Evolutionary conservation across 2,888 invertebrate genomes (phyloP), one percentile per base, ranked within the genome.

Genomic region (Campoplex nolae): DNA sequence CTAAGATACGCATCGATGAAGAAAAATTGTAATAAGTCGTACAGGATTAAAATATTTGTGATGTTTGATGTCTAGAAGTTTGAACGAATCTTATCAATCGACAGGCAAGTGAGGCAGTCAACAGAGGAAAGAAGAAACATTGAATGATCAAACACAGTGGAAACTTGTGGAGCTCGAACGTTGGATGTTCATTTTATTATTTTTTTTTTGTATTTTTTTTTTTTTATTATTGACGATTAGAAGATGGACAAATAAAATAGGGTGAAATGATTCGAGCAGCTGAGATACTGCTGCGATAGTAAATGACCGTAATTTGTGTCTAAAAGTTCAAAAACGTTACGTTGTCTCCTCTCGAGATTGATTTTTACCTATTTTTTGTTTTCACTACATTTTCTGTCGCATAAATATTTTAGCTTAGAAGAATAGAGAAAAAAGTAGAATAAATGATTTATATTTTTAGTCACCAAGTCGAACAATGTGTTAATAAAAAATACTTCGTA

Each of bases 211-310:
- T 38, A 23, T 38, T 38, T 3, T 38, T 48, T 28, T 38, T 42
- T 54, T 18, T 62, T 48, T 35, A 74, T 81, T 28, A 54, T 54
- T 42, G 1, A 51, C 16, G 65, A 67, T 4, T 28, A 58, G 42
- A 11, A 6, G 67, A 42, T 42, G 51, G 56, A 56, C 74, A 74
- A 58, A 65, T 75, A 80, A 80, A 70, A 71, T 23, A 67, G 42
- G 45, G 62, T 62, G 54, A 56, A 81, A 77, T 75, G 76, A 67
- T 54, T 65, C 16, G n/a, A 78, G 70, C 42, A 74, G 56, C 68
- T 82, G 38, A 62, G 76, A 77, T 68, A 76, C 75, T 80, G 84
- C 62, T 77, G 28, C 71, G 51, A 77, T 42, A 73, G 48, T 76
- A 11, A 80, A 75, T 48, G 70, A 65, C 67, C 67, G 78, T 70